Evolutionary conservation across 2,888 invertebrate species (phyloP).

Genomic region (Augochlorella aurata): DNA sequence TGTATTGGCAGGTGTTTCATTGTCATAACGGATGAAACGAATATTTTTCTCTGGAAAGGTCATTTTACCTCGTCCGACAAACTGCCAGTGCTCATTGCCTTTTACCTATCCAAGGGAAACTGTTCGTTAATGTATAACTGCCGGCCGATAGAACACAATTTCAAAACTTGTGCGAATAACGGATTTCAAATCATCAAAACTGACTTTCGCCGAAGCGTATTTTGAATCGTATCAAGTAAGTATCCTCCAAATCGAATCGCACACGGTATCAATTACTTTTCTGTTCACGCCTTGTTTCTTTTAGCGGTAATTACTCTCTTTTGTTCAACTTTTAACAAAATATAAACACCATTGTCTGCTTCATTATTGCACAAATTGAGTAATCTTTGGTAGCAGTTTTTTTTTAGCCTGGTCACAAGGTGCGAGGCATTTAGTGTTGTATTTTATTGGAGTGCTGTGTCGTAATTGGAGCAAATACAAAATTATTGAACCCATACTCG

Average conservation of each 20-base stretch:
- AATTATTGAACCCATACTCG: not conserved
- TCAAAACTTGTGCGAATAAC: conserved; percentile 21
- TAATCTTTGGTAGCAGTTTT: not conserved
- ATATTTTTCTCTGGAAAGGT: conserved; percentile 58
- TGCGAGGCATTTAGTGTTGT: not conserved
- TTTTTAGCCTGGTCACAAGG: not conserved
- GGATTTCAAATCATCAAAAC: conserved; percentile 18
- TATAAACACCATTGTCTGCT: not conserved
- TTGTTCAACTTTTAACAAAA: not conserved
- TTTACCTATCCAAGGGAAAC: not conserved
- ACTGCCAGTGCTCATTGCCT: not conserved
- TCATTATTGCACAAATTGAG: not conserved
- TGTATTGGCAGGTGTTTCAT: conserved; percentile 57
- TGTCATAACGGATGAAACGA: conserved; percentile 59
- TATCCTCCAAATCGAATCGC: not conserved
- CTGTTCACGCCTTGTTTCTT: not conserved
- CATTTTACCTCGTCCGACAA: conserved; percentile 31
- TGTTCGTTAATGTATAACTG: conserved; percentile 18
- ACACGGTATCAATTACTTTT: not conserved
- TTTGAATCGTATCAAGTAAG: conserved; percentile 41
- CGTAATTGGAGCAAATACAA: not conserved
- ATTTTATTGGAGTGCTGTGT: not conserved
- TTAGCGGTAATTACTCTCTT: not conserved
- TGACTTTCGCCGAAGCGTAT: conserved; percentile 17
- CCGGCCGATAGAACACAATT: not conserved